Evolutionary conservation across 2,113 vertebrate species (phyloP), one percentile per base, ranked within the genome.

Genomic region (Megaleporinus macrocephalus): DNA sequence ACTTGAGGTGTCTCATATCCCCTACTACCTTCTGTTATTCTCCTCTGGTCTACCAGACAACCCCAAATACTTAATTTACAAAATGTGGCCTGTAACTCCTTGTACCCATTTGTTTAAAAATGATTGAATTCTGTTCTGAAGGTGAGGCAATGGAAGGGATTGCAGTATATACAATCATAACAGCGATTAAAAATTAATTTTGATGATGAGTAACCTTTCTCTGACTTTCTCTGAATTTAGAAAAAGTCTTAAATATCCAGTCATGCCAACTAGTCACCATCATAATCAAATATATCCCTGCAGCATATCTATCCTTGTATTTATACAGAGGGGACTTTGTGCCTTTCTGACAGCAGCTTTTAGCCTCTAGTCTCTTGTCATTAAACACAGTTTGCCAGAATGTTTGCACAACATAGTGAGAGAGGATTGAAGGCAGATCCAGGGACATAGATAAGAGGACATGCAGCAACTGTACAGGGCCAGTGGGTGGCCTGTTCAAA

Each of bases 341-440:
- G 57, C 26, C 57, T 61, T 26, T 61, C 57, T 26, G n/a, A 26
- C 1, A 61, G 57, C 9, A 61, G 57, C 24, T 26, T 61, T n/a
- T 61, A 2, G 18, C 22, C 20, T 22, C 5, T 26, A 26, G n/a
- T 61, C 57, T 26, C 51, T 16, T 22, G 22, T 55, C 53, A 55
- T 5, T 44, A 44, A 7, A 10, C 57, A 61, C 26, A 13, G n/a
- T 61, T 24, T 24, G 57, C n/a, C 57, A 61, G 57, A 26, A 26
- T 61, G 57, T 61, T 61, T 61, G 24, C 57, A 61, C 57, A 61
- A n/a, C n/a, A 61, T 61, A 61, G 57, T 26, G 22, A 61, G 24
- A 57, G 20, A 61, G 55, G 73, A 61, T 61, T 36, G 36, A 59
- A 76, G 41, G 22, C 73, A 76, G 73, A 61, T n/a, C 7, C 53